These are phyloP conservation scores for Nasonovia ribisnigri DNA, from an alignment of 2,888 invertebrate genomes.

Conservation along the genomic window DNA sequence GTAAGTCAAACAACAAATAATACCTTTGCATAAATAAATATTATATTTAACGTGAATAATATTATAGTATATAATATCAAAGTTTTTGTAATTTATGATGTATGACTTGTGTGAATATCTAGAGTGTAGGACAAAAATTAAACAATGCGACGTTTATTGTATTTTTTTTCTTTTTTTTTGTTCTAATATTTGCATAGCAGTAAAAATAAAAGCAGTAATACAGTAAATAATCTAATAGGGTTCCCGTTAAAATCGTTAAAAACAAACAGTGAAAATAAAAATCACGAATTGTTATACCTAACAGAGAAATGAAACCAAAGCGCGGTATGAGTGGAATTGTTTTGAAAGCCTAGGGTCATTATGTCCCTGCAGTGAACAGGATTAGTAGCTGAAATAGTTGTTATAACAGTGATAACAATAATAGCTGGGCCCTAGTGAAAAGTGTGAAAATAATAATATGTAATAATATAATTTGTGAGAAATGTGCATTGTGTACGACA, in stretches of 20 bases:
- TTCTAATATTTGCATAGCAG: not conserved
- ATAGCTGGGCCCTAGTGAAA: not conserved
- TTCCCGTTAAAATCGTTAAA: not conserved
- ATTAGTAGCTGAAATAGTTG: not conserved
- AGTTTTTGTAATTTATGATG: not conserved
- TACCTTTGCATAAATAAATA: not conserved
- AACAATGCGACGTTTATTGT: not conserved
- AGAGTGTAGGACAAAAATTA: not conserved
- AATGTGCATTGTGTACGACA: too few species aligned
- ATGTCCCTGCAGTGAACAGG: not conserved
- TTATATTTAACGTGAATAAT: not conserved
- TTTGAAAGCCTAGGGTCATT: not conserved
- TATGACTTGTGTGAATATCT: not conserved
- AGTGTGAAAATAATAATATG: not conserved
- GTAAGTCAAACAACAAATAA: not conserved
- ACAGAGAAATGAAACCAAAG: not conserved
- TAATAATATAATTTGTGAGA: not conserved
- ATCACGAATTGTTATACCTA: not conserved
- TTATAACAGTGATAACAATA: not conserved
- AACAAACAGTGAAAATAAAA: not conserved
- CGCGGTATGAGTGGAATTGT: not conserved
- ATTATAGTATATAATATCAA: not conserved
- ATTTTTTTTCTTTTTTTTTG: not conserved
- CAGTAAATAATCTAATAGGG: not conserved
- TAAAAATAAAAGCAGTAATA: not conserved